Conservation (phyloP, 2,888 invertebrate species). For the Erebia palarica region DNA sequence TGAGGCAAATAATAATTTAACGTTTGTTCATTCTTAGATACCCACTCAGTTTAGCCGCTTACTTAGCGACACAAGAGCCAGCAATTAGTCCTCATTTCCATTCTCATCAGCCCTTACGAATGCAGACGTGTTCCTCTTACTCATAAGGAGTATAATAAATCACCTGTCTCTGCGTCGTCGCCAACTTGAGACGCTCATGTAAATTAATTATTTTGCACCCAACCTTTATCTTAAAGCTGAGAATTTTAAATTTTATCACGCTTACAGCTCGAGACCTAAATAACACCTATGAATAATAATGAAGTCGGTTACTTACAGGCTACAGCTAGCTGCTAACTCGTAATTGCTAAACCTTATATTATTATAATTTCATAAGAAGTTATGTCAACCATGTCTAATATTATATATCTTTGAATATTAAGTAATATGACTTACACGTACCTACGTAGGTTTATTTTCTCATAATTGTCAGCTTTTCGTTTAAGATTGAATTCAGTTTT, state of each 20-base stretch:
- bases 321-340: neutral
- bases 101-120: slow-evolving; percentile 25
- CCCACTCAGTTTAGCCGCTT: neutral
- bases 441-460: too few species aligned
- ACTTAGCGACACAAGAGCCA: slow-evolving; percentile 9
- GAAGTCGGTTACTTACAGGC: neutral
- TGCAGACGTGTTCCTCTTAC: slow-evolving; percentile 28
- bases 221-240: slow-evolving; percentile 14
- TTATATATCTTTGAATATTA: too few species aligned
- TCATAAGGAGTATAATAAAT: slow-evolving; percentile 39
- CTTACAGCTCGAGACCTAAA: neutral
- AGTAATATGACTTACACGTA: too few species aligned
- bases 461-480: too few species aligned
- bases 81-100: slow-evolving; percentile 30
- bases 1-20: neutral
- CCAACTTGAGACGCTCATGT: slow-evolving; percentile 54
- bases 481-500: too few species aligned
- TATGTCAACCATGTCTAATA: neutral
- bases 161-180: slow-evolving; percentile 39
- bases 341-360: neutral
- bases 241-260: slow-evolving; percentile 27
- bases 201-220: slow-evolving; percentile 47
- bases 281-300: slow-evolving; percentile 22
- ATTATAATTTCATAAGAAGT: neutral
- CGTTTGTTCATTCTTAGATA: neutral